Conservation (phyloP, 37 sponge, comb jelly and placozoan species). For the Geodia barretti region DNA sequence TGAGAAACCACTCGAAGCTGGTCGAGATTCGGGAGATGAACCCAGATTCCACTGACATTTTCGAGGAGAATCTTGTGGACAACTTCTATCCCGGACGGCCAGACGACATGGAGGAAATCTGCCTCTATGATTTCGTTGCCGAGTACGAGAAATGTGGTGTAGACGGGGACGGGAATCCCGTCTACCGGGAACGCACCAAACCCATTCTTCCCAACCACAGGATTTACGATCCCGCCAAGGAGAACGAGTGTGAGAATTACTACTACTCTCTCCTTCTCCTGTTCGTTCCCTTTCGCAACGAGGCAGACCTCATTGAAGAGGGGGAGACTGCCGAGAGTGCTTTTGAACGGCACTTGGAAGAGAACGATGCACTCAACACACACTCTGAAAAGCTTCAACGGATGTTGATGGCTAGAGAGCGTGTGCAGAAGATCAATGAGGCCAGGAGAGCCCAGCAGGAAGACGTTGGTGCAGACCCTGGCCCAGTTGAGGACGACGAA, state of each 20-base stretch:
- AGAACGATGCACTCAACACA: background rate
- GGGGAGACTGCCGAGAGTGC: conserved; percentile 52
- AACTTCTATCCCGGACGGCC: conserved; percentile 41
- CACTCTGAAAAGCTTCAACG: conserved; percentile 44
- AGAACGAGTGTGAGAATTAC: conserved; percentile 25
- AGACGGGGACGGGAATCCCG: conserved; percentile 12
- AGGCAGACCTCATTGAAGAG: conserved; percentile 13
- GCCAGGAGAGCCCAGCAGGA: conserved; percentile 42
- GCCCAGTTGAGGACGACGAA: conserved; percentile 21
- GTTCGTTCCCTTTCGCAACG: conserved; percentile 47
- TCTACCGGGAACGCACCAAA: conserved; percentile 6
- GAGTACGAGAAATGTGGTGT: conserved; percentile 6
- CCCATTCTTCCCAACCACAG: conserved; percentile 25
- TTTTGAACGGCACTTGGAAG: conserved; percentile 12
- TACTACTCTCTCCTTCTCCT: conserved; percentile 38
- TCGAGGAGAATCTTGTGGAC: conserved; percentile 25
- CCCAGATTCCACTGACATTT: conserved; percentile 34
- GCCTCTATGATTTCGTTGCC: conserved; percentile 53
- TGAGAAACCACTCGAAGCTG: conserved; percentile 20
- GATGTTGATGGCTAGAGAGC: conserved; percentile 22
- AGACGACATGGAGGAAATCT: conserved; percentile 32
- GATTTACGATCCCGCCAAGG: conserved; percentile 35
- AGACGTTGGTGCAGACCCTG: too few relatives aligned
- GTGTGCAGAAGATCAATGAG: conserved; percentile 25
- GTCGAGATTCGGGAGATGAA: conserved; percentile 30